Evolutionary conservation across 2,797 vertebrate genomes (phyloP).

Genomic region (Etheostoma perlongum): DNA sequence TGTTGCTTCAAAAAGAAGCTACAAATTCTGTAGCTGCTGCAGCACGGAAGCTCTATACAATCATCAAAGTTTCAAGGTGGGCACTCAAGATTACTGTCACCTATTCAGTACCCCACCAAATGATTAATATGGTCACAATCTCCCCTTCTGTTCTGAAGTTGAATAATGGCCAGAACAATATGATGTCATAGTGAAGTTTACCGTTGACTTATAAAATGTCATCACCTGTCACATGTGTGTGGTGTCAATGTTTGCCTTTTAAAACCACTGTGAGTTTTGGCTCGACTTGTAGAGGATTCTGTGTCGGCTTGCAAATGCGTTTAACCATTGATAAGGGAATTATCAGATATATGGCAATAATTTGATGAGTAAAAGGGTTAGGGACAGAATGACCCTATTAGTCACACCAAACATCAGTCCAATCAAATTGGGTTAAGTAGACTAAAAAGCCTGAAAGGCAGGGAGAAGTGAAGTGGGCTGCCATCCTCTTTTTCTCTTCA

Average conservation of each 20-base stretch:
- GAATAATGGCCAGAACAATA: no score
- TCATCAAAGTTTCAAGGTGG: no score
- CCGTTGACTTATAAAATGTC: no score
- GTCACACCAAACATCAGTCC: conserved; percentile 38
- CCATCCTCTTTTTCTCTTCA: conserved; percentile 32
- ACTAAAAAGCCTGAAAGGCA: conserved; percentile 44
- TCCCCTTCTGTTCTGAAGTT: no score
- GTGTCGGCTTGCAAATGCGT: conserved; percentile 30
- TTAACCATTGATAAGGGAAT: conserved; percentile 49
- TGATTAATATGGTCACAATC: no score
- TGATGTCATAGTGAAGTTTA: no score
- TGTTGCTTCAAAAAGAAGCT: no score
- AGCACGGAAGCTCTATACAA: no score
- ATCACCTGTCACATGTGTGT: not conserved
- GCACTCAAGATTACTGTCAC: no score
- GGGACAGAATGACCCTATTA: conserved; percentile 25
- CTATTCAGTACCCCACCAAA: no score
- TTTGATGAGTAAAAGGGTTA: conserved; percentile 42
- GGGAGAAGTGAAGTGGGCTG: conserved; percentile 19
- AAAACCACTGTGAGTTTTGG: conserved; percentile 22
- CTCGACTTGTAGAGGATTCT: conserved; percentile 39
- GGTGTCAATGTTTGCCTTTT: conserved; percentile 16
- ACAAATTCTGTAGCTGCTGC: no score
- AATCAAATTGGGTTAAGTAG: conserved; percentile 40
- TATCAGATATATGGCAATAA: conserved; percentile 50